Evolutionary conservation across 2,888 invertebrate genomes (phyloP), one percentile per base, ranked within the genome.

Genomic region (Galerucella nymphaeae): DNA sequence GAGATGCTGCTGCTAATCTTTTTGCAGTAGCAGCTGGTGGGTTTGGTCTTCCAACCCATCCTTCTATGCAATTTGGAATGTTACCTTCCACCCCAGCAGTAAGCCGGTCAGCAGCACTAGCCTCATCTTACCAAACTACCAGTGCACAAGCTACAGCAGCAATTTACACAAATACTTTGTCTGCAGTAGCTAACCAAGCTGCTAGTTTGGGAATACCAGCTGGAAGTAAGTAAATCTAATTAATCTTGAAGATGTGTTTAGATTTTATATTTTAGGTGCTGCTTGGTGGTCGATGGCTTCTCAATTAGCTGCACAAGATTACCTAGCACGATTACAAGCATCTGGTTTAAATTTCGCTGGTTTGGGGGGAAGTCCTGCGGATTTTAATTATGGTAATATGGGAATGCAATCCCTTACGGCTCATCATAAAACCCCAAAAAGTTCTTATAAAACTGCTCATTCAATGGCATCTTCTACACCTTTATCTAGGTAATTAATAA

Each of bases 241-340:
- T 14, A 63, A 16, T 63, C 13, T 8, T 41, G 5, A 30, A 20
- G 10, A 2, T 41, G 42, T 42, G 8, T 9, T 38, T 38, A 38
- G 0, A 38, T 38, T 38, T 38, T 11, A n/a, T 20, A 14, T 80
- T 86, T 42, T 86, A 94, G 94, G 93, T 86, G 93, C 93, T 80
- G 93, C 94, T 72, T 96, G 96, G 96, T 96, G 95, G 95, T 94
- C 94, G 23, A 95, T 96, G 94, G 95, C 95, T 57, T 93, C 93
- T 41, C 95, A 96, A 85, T 88, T 96, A 80, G 95, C 95, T 48
- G 95, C 95, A 0, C 96, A 96, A 86, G 95, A 96, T 86, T 96
- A 96, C 87, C 90, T 96, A 78, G 93, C 94, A 62, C 90, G 95
- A 74, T 87, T 96, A 77, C 95, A 95, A 86, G 94, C 94, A 3